phyloP scores from a whole-genome alignment of 1,140 invertebrate genomes.

The Bombus sylvicola region DNA sequence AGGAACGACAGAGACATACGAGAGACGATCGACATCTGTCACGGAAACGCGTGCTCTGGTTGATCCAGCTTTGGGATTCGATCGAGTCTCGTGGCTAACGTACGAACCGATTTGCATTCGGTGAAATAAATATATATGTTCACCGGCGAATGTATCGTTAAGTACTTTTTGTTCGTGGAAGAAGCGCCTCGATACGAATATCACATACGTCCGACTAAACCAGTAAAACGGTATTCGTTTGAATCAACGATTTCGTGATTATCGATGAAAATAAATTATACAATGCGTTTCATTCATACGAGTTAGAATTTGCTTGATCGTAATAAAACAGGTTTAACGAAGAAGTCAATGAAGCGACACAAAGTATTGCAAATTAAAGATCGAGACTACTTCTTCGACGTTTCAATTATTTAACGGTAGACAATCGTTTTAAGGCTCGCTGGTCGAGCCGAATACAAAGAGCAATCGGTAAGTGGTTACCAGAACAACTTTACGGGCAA shows the following conservation, averaged over 20 bases:
- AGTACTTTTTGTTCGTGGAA: conserved; percentile 28
- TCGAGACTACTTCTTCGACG: conserved; percentile 26
- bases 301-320: neutral
- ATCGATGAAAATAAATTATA: neutral
- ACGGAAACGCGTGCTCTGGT: conserved; percentile 70
- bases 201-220: neutral
- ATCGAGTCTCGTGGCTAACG: conserved; percentile 69
- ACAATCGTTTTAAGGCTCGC: conserved; percentile 68
- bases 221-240: neutral
- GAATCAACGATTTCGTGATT: no score
- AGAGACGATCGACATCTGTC: conserved; percentile 75
- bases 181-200: neutral
- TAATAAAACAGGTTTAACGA: neutral
- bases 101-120: conserved; percentile 16
- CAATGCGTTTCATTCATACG: neutral
- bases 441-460: conserved; percentile 68
- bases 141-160: conserved; percentile 6
- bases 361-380: neutral
- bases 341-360: neutral
- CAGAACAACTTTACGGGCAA: conserved; percentile 47
- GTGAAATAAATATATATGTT: conserved; percentile 10
- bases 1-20: conserved; percentile 38
- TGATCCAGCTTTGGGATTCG: conserved; percentile 77
- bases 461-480: conserved; percentile 39
- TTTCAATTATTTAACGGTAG: conserved; percentile 50